phyloP scores from a whole-genome alignment of 53 echinoderm and acorn worm genomes.

The Astropecten irregularis region DNA sequence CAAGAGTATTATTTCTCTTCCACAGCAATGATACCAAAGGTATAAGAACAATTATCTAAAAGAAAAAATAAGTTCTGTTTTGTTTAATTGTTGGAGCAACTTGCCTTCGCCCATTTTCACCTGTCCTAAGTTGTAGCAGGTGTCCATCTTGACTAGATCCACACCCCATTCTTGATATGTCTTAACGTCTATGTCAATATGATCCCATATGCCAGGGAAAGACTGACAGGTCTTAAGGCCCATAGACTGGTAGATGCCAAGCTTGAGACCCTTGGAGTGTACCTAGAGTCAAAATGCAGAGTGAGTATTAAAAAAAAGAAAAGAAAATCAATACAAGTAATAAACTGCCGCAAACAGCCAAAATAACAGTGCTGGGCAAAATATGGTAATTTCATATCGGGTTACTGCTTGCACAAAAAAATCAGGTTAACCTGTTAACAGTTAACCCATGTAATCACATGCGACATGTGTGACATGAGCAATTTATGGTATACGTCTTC shows the following conservation, averaged over 20 bases:
- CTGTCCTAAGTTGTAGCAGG: conserved; percentile 59
- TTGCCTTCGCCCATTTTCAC: conserved; percentile 65
- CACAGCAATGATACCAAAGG: no score
- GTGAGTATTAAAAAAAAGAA: background rate
- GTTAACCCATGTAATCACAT: no score
- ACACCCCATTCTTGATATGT: conserved; percentile 96
- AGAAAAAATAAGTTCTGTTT: no score
- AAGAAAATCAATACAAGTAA: background rate
- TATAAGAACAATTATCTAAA: no score
- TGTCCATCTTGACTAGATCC: conserved; percentile 92
- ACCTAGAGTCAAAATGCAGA: conserved; percentile 43
- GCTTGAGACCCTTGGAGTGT: conserved; percentile 81
- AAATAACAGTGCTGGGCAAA: no score
- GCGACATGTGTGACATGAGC: no score
- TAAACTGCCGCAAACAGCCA: no score
- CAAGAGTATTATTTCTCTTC: no score
- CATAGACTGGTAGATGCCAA: conserved; percentile 90
- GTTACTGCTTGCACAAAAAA: background rate
- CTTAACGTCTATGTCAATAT: conserved; percentile 80
- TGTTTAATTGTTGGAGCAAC: no score
- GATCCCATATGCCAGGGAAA: conserved; percentile 77
- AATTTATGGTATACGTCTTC: no score
- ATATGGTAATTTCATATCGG: no score
- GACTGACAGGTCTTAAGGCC: conserved; percentile 72
- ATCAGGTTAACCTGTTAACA: background rate